These are phyloP conservation scores for Pachycephala philippinensis DNA, from an alignment of 2,113 vertebrate genomes.

Conservation along the genomic window DNA sequence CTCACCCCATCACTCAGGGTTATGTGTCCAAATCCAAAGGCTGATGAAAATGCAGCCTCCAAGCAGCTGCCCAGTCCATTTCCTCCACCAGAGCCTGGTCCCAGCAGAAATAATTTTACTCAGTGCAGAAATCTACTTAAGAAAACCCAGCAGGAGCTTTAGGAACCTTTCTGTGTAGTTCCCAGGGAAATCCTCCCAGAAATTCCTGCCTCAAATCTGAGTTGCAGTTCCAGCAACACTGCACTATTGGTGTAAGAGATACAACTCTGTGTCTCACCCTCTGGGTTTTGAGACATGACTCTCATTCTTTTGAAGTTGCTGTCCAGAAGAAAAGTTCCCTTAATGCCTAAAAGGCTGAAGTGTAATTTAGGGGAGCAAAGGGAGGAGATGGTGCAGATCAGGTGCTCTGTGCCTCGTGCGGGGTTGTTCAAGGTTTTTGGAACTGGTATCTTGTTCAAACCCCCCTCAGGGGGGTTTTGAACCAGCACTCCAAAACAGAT, in stretches of 20 bases:
- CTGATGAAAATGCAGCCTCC: background rate
- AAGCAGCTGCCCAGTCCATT: background rate
- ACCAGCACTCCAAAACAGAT: background rate
- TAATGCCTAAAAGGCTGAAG: background rate
- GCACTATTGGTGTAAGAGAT: background rate
- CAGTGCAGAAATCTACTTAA: background rate
- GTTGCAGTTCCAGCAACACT: background rate
- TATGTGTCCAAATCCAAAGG: background rate
- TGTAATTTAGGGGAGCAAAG: background rate
- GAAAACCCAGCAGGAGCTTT: background rate
- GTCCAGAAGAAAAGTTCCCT: background rate
- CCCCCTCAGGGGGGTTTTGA: accelerated
- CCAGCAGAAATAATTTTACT: background rate
- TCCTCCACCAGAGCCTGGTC: background rate
- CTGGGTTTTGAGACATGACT: background rate
- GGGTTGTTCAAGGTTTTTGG: background rate
- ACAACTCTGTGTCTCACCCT: background rate
- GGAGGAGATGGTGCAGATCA: background rate
- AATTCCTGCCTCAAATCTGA: background rate
- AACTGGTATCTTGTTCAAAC: no score
- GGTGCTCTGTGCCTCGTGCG: background rate
- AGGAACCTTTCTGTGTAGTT: background rate
- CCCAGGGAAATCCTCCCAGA: background rate
- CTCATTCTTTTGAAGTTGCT: background rate
- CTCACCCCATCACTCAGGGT: background rate